Percentiles rank a stretch among this genome's conserved stretches.
These are phyloP conservation scores for Oxycera nigricornis DNA, from an alignment of 2,888 invertebrate genomes.

Conservation along the genomic window DNA sequence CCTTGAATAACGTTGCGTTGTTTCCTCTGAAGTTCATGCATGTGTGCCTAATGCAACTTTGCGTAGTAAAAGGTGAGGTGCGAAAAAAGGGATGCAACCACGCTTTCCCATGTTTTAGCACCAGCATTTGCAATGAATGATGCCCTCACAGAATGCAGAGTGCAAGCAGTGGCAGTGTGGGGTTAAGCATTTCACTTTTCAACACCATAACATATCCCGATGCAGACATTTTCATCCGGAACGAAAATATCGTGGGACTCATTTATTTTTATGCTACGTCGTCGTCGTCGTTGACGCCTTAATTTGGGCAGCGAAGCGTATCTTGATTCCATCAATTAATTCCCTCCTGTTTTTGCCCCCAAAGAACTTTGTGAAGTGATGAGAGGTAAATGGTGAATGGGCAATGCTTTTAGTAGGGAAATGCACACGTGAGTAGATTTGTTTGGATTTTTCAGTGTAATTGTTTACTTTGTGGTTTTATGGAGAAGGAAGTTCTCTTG, in stretches of 20 bases:
- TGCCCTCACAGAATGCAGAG: background rate
- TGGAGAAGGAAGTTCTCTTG: background rate
- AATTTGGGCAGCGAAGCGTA: background rate
- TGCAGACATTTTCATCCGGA: background rate
- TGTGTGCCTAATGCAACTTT: background rate
- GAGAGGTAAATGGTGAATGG: no score
- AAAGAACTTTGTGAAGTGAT: background rate
- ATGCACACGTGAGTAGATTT: background rate
- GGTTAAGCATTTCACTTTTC: background rate
- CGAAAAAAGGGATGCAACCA: conserved; percentile 5
- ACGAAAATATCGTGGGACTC: background rate
- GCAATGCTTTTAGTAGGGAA: background rate
- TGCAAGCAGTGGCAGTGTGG: background rate
- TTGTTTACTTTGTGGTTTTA: background rate
- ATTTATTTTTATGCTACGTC: conserved; percentile 20
- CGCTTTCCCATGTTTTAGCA: background rate
- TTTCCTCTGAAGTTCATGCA: conserved; percentile 19
- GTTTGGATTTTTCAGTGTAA: background rate
- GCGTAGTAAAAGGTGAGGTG: conserved; percentile 13
- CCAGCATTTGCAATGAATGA: background rate
- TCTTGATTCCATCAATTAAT: background rate
- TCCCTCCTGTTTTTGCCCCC: background rate
- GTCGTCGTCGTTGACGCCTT: no score
- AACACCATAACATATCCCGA: background rate
- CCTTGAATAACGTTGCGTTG: background rate